Base-by-base conservation (phyloP, 2,888 invertebrate species). In the Fragum fragum region DNA sequence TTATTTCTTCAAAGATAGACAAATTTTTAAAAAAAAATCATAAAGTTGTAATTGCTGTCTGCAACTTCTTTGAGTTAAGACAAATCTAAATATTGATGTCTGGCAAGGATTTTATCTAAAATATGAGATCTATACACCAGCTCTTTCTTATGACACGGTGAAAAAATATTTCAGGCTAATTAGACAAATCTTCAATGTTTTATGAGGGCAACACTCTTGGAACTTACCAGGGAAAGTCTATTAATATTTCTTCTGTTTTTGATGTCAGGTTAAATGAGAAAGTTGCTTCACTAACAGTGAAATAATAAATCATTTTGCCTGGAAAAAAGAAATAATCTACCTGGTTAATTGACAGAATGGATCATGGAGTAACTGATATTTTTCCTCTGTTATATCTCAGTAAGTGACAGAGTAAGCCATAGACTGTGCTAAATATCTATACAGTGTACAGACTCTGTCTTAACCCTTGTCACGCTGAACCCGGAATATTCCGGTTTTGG, bases 221-320 rank as follows among this genome's bases (percentile, higher is more conserved):
- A 7, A 57, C 16, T 26, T 18, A 32, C 32, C n/a, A 63, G 18
- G 5, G 6, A 32, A 63, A 36, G 63, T 18, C 16, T 63, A 16
- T 16, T 63, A 36, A 63, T 63, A 63, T 32, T 63, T 63, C 63
- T 63, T 63, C 32, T 32, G 63, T 29, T 63, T 32, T 63, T 32
- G 63, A 32, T 63, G 63, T 63, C 36, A 36, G 63, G 36, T 36
- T 16, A 63, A 32, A 63, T n/a, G 32, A 36, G 63, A 36, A 36
- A 36, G 16, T 36, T 32, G 3, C 63, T 26, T 63, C 29, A 36
- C 32, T n/a, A 63, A 21, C 63, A 9, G 36, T 32, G n/a, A n/a
- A 63, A 57, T 16, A 63, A 63, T 32, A n/a, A 63, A 63, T 63
- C 36, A 32, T 36, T 63, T 32, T 16, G 26, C 63, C 28, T 59